Conservation (phyloP, 92 coral and sea anemone species). For the Actinostola sp. region DNA sequence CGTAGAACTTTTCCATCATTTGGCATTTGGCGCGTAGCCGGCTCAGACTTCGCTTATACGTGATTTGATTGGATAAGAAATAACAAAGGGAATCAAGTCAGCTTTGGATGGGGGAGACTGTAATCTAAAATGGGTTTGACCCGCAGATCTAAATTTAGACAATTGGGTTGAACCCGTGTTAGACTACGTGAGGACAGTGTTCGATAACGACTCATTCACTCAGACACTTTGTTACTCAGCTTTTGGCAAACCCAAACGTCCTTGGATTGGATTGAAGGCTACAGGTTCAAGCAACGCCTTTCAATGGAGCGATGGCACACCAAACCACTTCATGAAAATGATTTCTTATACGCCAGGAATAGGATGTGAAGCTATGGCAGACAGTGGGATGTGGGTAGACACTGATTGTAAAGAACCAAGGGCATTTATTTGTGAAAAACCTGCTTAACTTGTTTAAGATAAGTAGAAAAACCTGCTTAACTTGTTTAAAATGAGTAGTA, state of each 20-base stretch:
- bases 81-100: no score
- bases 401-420: background rate
- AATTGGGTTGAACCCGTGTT: background rate
- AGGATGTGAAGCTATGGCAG: background rate
- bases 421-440: background rate
- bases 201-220: background rate
- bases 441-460: no score
- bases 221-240: background rate
- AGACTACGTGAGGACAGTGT: background rate
- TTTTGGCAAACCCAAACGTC: background rate
- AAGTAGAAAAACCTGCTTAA: no score
- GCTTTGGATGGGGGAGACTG: no score
- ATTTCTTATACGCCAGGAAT: background rate
- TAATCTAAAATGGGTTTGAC: no score
- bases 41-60: no score
- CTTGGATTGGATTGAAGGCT: slow-evolving; percentile 11
- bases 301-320: slow-evolving; percentile 16
- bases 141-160: no score
- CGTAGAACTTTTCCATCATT: no score
- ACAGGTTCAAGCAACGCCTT: background rate
- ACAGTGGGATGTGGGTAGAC: background rate
- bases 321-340: slow-evolving; percentile 1
- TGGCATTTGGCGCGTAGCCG: no score
- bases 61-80: no score
- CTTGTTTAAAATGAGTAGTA: no score